Conservation (phyloP, 53 echinoderm and acorn worm species). For the Patiria pectinifera region DNA sequence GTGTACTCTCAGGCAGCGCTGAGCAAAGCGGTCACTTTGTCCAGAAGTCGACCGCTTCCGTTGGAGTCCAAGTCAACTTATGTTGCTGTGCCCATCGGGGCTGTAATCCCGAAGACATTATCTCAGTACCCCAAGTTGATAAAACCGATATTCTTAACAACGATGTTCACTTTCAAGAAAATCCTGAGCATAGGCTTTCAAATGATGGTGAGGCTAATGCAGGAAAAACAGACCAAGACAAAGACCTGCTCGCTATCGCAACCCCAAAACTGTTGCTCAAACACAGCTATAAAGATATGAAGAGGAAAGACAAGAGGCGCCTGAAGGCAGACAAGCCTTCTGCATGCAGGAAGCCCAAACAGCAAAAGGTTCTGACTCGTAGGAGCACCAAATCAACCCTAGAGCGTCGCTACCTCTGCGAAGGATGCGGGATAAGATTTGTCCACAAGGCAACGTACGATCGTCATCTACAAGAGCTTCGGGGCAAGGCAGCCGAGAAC, state of each 20-base stretch:
- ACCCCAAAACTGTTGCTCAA: conserved; percentile 7
- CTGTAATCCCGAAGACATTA: not conserved
- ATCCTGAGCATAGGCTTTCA: not conserved
- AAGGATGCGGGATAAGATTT: conserved; percentile 52
- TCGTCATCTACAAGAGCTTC: conserved; percentile 54
- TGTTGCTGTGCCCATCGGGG: conserved; percentile 27
- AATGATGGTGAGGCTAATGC: not conserved
- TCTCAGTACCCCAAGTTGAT: not conserved
- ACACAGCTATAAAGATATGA: conserved; percentile 25
- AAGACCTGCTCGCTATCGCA: conserved; percentile 4
- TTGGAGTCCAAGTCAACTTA: conserved; percentile 53
- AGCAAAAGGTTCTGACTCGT: conserved; percentile 46
- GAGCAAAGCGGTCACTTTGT: not conserved
- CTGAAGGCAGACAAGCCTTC: conserved; percentile 39
- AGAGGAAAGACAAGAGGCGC: conserved; percentile 47
- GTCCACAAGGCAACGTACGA: conserved; percentile 60
- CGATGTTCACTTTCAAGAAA: not conserved
- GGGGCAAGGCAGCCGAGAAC: conserved; percentile 43
- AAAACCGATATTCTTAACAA: not conserved
- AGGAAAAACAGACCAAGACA: not conserved
- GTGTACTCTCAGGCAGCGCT: not conserved
- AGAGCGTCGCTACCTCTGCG: conserved; percentile 48
- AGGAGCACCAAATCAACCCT: conserved; percentile 56
- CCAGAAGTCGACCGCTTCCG: conserved; percentile 8
- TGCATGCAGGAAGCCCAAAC: conserved; percentile 32